These are phyloP conservation scores for Macaria notata DNA, from an alignment of 2,888 invertebrate species.

Conservation along the genomic window DNA sequence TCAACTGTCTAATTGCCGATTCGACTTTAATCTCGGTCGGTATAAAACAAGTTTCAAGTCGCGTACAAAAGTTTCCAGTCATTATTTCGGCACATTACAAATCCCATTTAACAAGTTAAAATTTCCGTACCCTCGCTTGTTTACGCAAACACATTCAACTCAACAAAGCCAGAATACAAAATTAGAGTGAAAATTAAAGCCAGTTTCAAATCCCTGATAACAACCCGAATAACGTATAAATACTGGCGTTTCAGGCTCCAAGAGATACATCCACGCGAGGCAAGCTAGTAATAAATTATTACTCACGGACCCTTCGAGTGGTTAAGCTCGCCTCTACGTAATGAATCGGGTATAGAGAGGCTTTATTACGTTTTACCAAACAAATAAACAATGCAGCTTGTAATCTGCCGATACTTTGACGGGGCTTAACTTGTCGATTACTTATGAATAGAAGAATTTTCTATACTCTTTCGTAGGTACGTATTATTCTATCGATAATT, in stretches of 20 bases:
- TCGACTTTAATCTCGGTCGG: not conserved
- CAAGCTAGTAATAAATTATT: conserved; percentile 70
- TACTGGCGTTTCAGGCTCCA: conserved; percentile 40
- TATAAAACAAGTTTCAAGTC: conserved; percentile 1
- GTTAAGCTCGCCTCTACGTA: conserved; percentile 65
- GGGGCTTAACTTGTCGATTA: too few relatives aligned
- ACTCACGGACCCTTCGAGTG: conserved; percentile 66
- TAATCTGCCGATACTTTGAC: too few relatives aligned
- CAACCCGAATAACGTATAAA: conserved; percentile 41
- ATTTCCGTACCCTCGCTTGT: conserved; percentile 28
- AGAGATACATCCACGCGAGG: conserved; percentile 45
- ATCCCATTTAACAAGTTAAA: conserved; percentile 25
- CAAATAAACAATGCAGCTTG: conserved; percentile 20
- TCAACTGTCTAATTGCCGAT: not conserved
- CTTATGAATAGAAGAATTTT: too few relatives aligned
- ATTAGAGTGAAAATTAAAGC: conserved; percentile 37
- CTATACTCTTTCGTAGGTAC: too few relatives aligned
- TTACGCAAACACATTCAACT: conserved; percentile 34
- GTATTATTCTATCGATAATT: too few relatives aligned
- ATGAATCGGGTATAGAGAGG: conserved; percentile 60
- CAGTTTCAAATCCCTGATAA: conserved; percentile 41
- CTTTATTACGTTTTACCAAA: conserved; percentile 60
- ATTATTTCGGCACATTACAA: conserved; percentile 21
- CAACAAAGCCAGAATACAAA: conserved; percentile 36
- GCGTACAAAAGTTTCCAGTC: conserved; percentile 8